Percentiles rank a stretch among this genome's conserved stretches.
Conservation (phyloP, 2,888 invertebrate species). For the Drosophila ustulata region DNA sequence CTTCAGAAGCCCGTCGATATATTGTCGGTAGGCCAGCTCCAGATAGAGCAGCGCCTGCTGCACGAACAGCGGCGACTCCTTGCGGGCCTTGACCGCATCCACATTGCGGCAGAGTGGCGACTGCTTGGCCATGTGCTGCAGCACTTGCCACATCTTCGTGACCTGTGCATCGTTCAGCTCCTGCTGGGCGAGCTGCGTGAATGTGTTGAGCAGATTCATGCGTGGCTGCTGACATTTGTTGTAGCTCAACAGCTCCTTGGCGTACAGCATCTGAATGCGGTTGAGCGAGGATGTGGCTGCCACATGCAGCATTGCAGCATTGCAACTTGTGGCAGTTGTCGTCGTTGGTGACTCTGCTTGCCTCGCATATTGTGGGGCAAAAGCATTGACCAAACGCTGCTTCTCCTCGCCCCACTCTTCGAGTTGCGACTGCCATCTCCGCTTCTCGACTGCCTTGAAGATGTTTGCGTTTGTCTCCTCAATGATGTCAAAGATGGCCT, state of each 20-base stretch:
- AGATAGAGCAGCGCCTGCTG: conserved; percentile 93
- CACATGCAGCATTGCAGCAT: conserved; percentile 27
- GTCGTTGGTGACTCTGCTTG: neutral
- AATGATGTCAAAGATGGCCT: neutral
- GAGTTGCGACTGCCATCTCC: neutral
- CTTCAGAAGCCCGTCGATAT: conserved; percentile 92
- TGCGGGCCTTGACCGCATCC: conserved; percentile 90
- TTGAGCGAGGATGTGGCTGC: conserved; percentile 84
- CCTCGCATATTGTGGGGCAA: neutral
- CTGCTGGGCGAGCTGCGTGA: conserved; percentile 89
- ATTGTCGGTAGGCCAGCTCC: conserved; percentile 92
- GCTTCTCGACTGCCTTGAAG: neutral
- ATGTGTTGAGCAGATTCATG: conserved; percentile 91
- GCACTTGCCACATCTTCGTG: conserved; percentile 94
- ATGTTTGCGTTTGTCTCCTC: neutral
- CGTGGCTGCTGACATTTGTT: conserved; percentile 90
- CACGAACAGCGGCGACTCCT: conserved; percentile 89
- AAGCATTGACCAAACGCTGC: neutral
- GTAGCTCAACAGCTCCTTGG: conserved; percentile 90
- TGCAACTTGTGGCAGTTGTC: neutral
- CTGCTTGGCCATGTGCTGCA: conserved; percentile 93
- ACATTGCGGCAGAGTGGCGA: conserved; percentile 89
- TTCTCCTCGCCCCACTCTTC: conserved; percentile 4
- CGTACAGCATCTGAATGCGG: conserved; percentile 92
- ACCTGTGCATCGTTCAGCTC: conserved; percentile 92